phyloP scores from a whole-genome alignment of 2,113 vertebrate genomes.

The Opisthocomus hoazin region DNA sequence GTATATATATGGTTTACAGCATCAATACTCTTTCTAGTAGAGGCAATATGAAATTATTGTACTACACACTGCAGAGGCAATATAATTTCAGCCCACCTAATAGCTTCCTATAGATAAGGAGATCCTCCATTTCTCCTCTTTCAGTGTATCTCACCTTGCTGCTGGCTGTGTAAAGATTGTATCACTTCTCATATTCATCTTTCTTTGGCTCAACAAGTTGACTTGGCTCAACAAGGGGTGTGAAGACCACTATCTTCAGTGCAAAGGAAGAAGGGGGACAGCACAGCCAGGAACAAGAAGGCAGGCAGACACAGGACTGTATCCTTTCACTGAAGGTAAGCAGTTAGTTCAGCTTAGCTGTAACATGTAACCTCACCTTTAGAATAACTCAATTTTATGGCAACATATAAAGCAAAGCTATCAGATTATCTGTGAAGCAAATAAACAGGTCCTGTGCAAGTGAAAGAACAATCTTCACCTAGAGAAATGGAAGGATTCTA shows the following conservation, averaged over 20 bases:
- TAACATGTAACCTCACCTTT: background rate
- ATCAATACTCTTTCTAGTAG: background rate
- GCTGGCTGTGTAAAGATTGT: background rate
- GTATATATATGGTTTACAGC: background rate
- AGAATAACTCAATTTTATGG: background rate
- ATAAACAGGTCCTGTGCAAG: background rate
- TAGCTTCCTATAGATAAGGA: background rate
- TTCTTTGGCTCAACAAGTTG: background rate
- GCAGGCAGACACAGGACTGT: background rate
- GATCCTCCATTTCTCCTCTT: background rate
- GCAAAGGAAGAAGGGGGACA: background rate
- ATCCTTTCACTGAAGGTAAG: background rate
- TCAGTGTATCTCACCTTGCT: background rate
- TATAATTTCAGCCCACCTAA: background rate
- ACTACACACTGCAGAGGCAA: background rate
- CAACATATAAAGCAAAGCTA: background rate
- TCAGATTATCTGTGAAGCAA: background rate
- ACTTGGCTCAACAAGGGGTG: background rate
- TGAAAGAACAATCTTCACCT: background rate
- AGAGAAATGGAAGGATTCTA: background rate
- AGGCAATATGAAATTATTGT: background rate
- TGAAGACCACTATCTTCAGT: background rate
- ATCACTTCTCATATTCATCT: background rate
- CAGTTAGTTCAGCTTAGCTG: background rate
- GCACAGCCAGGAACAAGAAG: background rate